Conservation (phyloP, 1,140 invertebrate genomes). For the Limonius californicus region DNA sequence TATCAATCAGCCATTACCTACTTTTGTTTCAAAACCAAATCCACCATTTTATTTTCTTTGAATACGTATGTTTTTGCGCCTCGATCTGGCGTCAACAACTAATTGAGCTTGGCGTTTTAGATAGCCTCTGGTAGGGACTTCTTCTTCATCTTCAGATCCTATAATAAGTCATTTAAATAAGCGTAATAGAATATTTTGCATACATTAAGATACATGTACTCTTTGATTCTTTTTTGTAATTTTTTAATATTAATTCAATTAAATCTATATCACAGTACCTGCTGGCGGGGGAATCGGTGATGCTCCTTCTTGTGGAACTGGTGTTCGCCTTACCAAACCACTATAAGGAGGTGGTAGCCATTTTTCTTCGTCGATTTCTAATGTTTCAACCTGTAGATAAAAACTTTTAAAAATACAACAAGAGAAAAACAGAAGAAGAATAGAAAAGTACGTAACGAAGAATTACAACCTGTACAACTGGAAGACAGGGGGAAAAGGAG, state of each 20-base stretch:
- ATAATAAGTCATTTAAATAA: conserved; percentile 19
- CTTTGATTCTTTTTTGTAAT: too few species aligned
- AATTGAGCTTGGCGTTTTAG: conserved; percentile 79
- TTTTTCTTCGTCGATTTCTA: conserved; percentile 27
- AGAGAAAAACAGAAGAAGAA: too few species aligned
- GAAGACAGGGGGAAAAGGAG: too few species aligned
- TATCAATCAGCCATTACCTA: too few species aligned
- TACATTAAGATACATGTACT: too few species aligned
- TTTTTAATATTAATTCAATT: too few species aligned
- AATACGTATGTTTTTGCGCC: conserved; percentile 57
- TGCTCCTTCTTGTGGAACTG: conserved; percentile 36
- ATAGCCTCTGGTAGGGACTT: conserved; percentile 72
- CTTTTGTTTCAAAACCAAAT: too few species aligned
- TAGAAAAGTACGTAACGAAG: too few species aligned
- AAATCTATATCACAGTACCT: background rate
- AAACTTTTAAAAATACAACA: background rate
- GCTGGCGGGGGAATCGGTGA: conserved; percentile 29
- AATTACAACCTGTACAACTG: too few species aligned
- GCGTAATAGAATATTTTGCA: too few species aligned
- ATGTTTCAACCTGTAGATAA: background rate
- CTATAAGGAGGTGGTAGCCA: conserved; percentile 41
- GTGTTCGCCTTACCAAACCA: conserved; percentile 38
- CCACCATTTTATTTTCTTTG: conserved; percentile 21
- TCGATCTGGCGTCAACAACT: conserved; percentile 76
- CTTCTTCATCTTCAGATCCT: conserved; percentile 75